These are phyloP conservation scores for Eidolon dupreanum DNA, from an alignment of 2,797 vertebrate species.

Conservation along the genomic window DNA sequence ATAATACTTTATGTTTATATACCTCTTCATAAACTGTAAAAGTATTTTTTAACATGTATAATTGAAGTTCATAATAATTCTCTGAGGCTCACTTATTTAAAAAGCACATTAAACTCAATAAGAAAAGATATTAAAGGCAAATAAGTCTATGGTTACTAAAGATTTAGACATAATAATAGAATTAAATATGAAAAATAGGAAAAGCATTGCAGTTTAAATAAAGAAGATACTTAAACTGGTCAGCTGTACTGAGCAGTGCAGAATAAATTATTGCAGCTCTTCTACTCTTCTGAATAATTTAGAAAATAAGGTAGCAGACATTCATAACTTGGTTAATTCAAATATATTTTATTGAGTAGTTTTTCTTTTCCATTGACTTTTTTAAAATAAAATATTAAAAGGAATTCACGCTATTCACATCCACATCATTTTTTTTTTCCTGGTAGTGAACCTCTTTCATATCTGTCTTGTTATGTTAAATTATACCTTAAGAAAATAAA, in stretches of 20 bases:
- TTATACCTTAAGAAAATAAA: constrained; percentile 47
- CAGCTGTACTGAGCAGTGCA: neutral
- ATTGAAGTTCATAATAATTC: constrained; percentile 12
- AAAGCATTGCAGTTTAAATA: neutral
- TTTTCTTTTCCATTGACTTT: neutral
- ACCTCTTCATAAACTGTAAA: constrained; percentile 32
- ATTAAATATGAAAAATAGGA: neutral
- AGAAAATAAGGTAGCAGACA: constrained; percentile 15
- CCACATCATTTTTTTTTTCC: neutral
- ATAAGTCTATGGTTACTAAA: constrained; percentile 1
- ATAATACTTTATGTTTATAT: neutral
- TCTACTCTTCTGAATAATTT: neutral
- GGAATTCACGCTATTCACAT: neutral
- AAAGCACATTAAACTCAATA: constrained; percentile 18
- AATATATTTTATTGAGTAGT: constrained; percentile 3
- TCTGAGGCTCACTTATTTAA: constrained; percentile 15
- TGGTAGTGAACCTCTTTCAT: neutral
- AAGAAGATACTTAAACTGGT: neutral
- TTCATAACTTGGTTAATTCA: neutral
- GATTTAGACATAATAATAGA: neutral
- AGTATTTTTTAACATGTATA: constrained; percentile 36
- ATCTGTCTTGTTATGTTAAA: neutral
- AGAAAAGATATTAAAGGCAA: constrained; percentile 40
- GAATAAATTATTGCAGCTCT: neutral
- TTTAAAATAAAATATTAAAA: constrained; percentile 43